A percentile compares a stretch with the other conserved stretches of the same genome.
Evolutionary conservation across 2,888 invertebrate genomes (phyloP).

Genomic region (Leucania comma): DNA sequence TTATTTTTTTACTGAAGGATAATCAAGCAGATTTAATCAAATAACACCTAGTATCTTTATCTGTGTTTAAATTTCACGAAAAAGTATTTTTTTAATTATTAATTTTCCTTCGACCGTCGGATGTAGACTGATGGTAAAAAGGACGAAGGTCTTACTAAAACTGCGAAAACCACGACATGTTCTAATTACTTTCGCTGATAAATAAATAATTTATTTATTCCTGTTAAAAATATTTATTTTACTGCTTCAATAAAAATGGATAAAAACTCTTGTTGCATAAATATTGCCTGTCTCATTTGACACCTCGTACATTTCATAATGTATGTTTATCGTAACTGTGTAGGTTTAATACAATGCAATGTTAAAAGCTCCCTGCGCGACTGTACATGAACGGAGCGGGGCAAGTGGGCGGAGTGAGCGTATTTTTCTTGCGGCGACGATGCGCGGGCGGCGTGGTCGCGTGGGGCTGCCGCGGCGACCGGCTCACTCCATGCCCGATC

Average conservation of each 20-base stretch:
- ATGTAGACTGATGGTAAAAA: background rate
- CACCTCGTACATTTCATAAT: conserved; percentile 27
- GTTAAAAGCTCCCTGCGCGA: conserved; percentile 65
- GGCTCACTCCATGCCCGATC: conserved; percentile 87
- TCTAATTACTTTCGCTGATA: background rate
- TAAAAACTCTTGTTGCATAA: conserved; percentile 11
- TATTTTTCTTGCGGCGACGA: conserved; percentile 84
- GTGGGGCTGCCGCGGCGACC: conserved; percentile 66
- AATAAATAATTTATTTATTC: background rate
- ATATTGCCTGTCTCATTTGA: conserved; percentile 31
- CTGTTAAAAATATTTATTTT: background rate
- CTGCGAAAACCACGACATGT: no score
- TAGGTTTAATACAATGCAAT: conserved; percentile 57
- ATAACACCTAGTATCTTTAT: no score
- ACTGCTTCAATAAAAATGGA: background rate
- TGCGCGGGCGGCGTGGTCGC: conserved; percentile 73
- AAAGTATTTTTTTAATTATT: background rate
- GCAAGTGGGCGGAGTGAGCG: conserved; percentile 82
- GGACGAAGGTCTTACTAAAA: background rate
- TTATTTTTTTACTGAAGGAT: background rate
- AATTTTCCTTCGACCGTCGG: background rate
- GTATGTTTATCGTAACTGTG: conserved; percentile 52
- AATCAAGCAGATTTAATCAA: background rate
- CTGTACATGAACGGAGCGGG: conserved; percentile 87
- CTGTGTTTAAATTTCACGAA: background rate